These are phyloP conservation scores for Monodelphis domestica DNA, from an alignment of 2,797 vertebrate genomes.

Conservation along the genomic window DNA sequence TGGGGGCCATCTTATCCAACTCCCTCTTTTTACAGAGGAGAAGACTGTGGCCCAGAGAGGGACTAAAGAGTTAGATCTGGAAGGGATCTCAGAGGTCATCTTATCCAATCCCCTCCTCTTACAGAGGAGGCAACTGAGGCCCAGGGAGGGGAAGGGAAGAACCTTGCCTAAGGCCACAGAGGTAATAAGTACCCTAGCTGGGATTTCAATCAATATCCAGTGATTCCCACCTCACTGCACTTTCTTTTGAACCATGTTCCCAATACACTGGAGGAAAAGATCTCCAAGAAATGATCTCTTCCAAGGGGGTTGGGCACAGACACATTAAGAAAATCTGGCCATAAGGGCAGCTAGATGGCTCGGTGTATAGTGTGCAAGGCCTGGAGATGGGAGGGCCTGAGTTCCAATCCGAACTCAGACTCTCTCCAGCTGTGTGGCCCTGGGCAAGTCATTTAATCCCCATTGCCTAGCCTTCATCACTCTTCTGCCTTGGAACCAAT, in stretches of 20 bases:
- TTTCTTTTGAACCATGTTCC: background rate
- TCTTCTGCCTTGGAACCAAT: too few relatives aligned
- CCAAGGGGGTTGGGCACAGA: background rate
- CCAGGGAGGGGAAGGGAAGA: background rate
- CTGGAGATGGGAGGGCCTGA: too few relatives aligned
- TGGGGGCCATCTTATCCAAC: background rate
- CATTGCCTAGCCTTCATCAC: too few relatives aligned
- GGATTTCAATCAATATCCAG: background rate
- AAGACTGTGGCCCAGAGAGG: background rate
- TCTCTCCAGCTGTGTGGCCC: too few relatives aligned
- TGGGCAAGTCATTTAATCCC: too few relatives aligned
- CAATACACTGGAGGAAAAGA: background rate
- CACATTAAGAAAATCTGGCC: background rate
- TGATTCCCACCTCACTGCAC: background rate
- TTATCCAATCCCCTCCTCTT: background rate
- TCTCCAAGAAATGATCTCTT: background rate
- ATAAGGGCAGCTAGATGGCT: too few relatives aligned
- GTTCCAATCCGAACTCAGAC: too few relatives aligned
- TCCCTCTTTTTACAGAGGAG: background rate
- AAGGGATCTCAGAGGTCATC: background rate
- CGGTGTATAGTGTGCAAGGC: too few relatives aligned
- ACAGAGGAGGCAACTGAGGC: background rate
- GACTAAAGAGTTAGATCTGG: too few relatives aligned
- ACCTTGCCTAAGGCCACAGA: background rate
- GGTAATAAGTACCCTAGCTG: background rate